Evolutionary conservation across 2,113 vertebrate species (phyloP), one percentile per base, ranked within the genome.

Genomic region (Labeo catla): DNA sequence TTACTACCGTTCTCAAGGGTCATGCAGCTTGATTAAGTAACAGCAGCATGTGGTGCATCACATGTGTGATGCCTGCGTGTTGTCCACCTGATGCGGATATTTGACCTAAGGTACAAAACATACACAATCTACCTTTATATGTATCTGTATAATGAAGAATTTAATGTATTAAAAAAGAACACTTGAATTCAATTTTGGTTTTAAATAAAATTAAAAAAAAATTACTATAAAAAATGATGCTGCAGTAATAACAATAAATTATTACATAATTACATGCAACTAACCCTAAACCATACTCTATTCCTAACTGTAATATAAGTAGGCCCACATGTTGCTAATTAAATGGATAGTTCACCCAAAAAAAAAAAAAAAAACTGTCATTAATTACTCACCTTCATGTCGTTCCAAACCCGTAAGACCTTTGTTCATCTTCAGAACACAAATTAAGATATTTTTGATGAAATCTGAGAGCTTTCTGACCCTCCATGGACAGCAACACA

Each of bases 1-100:
- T 50, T 82, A 59, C 49, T 52, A 16, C 2, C 4, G 49, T 54
- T 77, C 49, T 34, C 61, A 74, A 10, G 10, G 28, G 47, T 72
- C 5, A 54, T 70, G n/a, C 52, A 49, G 19, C 70, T 50, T 45
- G 47, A 65, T 87, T 85, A 78, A 21, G n/a, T 84, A 85, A 87
- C 34, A 7, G 36, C 28, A 76, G 57, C 87, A 84, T n/a, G 59
- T 66, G 83, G 36, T 82, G 83, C 50, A 84, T 85, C 45, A 57
- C 66, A 16, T 85, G 77, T 6, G 49, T 52, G 65, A 4, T 10
- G 73, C 52, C 15, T 74, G 34, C n/a, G 23, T 83, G 86, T 65
- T 57, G 8, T 28, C 52, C 54, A 81, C 65, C 45, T 61, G 49
- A 74, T 52, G 4, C 13, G 23, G 43, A 54, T 66, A 50, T 57